A percentile compares a stretch with the other conserved stretches of the same genome.
Conservation (phyloP, 2,797 vertebrate species). For the Notoglanidium macrostoma region DNA sequence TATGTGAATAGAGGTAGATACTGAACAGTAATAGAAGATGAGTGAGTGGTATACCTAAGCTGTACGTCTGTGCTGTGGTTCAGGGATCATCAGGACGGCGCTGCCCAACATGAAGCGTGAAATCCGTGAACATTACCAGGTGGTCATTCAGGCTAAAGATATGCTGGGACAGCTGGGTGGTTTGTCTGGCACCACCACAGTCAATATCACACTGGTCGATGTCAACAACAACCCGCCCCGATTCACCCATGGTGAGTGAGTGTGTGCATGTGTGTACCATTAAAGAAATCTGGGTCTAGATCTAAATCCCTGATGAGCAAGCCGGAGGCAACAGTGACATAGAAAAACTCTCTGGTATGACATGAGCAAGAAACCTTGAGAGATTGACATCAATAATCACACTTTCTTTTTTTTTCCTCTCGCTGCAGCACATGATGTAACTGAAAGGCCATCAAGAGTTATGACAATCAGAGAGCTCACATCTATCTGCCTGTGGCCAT, state of each 20-base stretch:
- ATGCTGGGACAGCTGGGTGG: constrained; percentile 88
- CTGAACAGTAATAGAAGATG: background rate
- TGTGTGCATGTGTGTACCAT: background rate
- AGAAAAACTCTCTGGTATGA: background rate
- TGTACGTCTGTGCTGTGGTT: background rate
- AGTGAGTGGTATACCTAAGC: background rate
- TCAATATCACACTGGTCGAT: constrained; percentile 83
- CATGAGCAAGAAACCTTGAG: background rate
- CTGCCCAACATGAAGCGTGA: constrained; percentile 86
- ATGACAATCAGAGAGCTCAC: background rate
- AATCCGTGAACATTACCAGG: constrained; percentile 82
- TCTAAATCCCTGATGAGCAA: background rate
- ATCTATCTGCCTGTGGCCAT: background rate
- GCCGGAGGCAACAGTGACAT: background rate
- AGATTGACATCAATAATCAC: background rate
- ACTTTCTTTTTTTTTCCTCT: background rate
- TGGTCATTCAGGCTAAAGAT: constrained; percentile 85
- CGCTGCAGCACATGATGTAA: background rate
- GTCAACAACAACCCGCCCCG: constrained; percentile 85
- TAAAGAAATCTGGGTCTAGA: background rate
- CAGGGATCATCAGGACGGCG: constrained; percentile 84
- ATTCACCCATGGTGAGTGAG: constrained; percentile 86
- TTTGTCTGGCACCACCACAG: constrained; percentile 81
- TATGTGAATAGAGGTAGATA: background rate
- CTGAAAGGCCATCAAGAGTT: background rate